Conservation (phyloP, 2,113 vertebrate species). For the Myiagra hebetior region DNA sequence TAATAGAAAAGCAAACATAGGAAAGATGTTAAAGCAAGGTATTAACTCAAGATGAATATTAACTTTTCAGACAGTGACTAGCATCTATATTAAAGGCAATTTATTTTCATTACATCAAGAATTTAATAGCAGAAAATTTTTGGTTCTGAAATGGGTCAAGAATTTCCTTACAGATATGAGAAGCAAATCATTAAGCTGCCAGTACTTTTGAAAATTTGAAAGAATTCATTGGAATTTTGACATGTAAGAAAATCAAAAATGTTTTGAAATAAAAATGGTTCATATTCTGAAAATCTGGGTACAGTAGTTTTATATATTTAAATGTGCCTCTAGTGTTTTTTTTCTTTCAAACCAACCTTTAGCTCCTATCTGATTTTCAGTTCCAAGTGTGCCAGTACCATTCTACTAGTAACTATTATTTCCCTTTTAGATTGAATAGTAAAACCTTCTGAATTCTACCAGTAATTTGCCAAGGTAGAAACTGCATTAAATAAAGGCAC, state of each 20-base stretch:
- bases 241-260: neutral
- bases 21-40: neutral
- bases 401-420: neutral
- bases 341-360: neutral
- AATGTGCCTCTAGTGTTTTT: neutral
- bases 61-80: neutral
- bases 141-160: neutral
- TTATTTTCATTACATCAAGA: neutral
- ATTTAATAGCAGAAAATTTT: neutral
- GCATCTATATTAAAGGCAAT: neutral
- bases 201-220: neutral
- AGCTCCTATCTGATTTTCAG: neutral
- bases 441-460: neutral
- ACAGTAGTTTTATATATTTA: neutral
- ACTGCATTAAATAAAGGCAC: neutral
- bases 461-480: neutral
- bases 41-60: neutral
- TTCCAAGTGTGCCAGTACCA: neutral
- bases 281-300: neutral
- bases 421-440: neutral
- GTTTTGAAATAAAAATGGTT: neutral
- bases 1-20: neutral
- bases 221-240: neutral
- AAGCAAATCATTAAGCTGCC: neutral
- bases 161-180: neutral